A percentile compares a stretch with the other conserved stretches of the same genome.
phyloP scores from a whole-genome alignment of 2,797 vertebrate genomes.

The Zenarchopterus dispar region DNA sequence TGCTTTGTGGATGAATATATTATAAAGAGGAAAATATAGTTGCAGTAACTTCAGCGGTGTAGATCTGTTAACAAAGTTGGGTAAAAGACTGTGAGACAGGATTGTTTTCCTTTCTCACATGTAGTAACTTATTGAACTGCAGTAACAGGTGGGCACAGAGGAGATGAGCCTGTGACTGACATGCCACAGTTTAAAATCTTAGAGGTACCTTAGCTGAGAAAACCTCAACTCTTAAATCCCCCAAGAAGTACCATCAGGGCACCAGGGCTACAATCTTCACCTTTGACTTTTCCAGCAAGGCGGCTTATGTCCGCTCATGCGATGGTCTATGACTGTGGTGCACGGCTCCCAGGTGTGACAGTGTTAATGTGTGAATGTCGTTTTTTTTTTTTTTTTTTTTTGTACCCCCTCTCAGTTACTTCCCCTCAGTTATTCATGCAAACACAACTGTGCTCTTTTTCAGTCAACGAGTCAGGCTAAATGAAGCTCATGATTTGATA shows the following conservation, averaged over 20 bases:
- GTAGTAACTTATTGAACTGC: slow-evolving; percentile 45
- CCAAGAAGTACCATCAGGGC: slow-evolving; percentile 56
- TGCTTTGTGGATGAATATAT: background rate
- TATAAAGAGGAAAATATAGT: background rate
- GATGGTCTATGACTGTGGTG: slow-evolving; percentile 27
- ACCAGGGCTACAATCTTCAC: slow-evolving; percentile 64
- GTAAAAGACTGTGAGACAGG: background rate
- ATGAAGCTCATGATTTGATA: slow-evolving; percentile 40
- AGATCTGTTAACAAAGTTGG: too few species aligned
- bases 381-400: too few species aligned
- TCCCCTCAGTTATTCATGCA: slow-evolving; percentile 49
- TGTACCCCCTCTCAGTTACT: slow-evolving; percentile 30
- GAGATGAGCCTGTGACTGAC: slow-evolving; percentile 64
- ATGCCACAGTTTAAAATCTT: slow-evolving; percentile 64
- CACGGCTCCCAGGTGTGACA: slow-evolving; percentile 66
- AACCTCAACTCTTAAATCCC: slow-evolving; percentile 61
- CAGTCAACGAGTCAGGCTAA: slow-evolving; percentile 45
- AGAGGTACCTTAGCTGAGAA: slow-evolving; percentile 60
- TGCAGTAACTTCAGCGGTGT: too few species aligned
- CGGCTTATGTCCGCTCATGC: slow-evolving; percentile 49
- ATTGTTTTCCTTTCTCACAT: background rate
- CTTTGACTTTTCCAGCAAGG: slow-evolving; percentile 68
- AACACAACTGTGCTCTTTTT: slow-evolving; percentile 39
- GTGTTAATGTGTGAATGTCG: slow-evolving; percentile 59
- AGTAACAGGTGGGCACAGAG: slow-evolving; percentile 57